phyloP scores from a whole-genome alignment of 2,888 invertebrate species.

The Villa cingulata region DNA sequence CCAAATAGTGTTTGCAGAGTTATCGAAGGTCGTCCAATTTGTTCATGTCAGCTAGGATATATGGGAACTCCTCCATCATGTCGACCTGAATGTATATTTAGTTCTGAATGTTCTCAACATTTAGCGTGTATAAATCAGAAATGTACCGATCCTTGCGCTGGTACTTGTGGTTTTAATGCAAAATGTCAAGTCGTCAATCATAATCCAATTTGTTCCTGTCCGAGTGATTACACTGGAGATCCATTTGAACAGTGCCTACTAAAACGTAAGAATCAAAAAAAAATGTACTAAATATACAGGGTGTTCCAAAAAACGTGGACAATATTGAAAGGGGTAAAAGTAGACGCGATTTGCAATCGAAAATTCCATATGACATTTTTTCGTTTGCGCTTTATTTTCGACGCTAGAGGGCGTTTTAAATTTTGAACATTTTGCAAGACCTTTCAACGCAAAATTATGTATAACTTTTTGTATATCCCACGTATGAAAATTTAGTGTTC shows the following conservation, averaged over 20 bases:
- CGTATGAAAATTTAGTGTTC: no score
- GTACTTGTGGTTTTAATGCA: constrained; percentile 63
- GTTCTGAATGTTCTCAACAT: constrained; percentile 61
- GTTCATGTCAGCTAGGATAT: constrained; percentile 59
- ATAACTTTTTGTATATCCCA: no score
- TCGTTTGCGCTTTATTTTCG: no score
- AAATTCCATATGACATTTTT: no score
- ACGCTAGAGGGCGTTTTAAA: no score
- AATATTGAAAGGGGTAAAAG: no score
- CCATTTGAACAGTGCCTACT: constrained; percentile 55
- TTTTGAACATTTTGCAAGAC: no score
- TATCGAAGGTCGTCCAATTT: constrained; percentile 57
- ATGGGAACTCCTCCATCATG: constrained; percentile 64
- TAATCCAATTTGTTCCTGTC: constrained; percentile 65
- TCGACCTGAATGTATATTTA: constrained; percentile 63
- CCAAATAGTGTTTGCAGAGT: constrained; percentile 62
- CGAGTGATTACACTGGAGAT: constrained; percentile 55
- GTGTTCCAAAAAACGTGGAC: no score
- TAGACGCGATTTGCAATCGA: no score
- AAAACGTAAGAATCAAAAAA: constrained; percentile 27
- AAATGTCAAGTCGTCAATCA: constrained; percentile 67
- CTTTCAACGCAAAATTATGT: no score
- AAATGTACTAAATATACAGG: no score
- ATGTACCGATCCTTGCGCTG: constrained; percentile 63
- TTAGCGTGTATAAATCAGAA: constrained; percentile 65